Percentiles rank a stretch among this genome's conserved stretches.
Conservation (phyloP, 2,888 invertebrate genomes). For the Aporophyla lueneburgensis region DNA sequence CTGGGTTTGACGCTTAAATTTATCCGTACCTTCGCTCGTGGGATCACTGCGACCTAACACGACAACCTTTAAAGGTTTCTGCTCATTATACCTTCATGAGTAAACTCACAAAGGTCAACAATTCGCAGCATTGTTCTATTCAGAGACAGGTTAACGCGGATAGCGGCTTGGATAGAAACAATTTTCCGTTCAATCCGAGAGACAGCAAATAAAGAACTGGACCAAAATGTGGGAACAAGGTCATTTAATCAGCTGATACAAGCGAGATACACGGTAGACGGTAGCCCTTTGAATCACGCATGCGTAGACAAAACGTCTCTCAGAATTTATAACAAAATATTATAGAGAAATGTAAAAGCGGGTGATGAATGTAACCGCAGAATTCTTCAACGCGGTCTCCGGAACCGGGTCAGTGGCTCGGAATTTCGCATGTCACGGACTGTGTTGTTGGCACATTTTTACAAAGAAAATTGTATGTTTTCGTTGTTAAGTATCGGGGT, state of each 20-base stretch:
- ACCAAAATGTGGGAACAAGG: constrained; percentile 66
- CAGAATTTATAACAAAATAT: constrained; percentile 50
- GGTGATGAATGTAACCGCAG: constrained; percentile 60
- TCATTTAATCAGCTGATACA: constrained; percentile 66
- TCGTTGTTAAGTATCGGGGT: constrained; percentile 76
- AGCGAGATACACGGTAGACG: constrained; percentile 36
- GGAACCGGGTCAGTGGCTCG: constrained; percentile 76
- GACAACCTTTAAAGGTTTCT: constrained; percentile 60
- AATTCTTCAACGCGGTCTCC: constrained; percentile 57
- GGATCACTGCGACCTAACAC: constrained; percentile 47
- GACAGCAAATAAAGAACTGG: constrained; percentile 32
- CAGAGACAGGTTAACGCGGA: constrained; percentile 6
- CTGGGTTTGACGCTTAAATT: background rate
- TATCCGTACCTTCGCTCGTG: constrained; percentile 32
- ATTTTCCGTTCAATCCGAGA: constrained; percentile 19
- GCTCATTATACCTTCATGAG: constrained; percentile 45
- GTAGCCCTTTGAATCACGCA: constrained; percentile 58
- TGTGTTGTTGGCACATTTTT: constrained; percentile 71
- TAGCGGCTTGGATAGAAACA: constrained; percentile 18
- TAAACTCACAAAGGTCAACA: constrained; percentile 51
- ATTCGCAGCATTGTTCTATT: constrained; percentile 44
- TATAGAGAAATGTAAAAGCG: constrained; percentile 47
- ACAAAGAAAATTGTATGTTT: constrained; percentile 70
- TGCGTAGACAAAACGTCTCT: constrained; percentile 55
- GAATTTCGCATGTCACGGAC: constrained; percentile 71